Evolutionary conservation across 2,888 invertebrate species (phyloP).

Genomic region (Entomobrya multifasciata): DNA sequence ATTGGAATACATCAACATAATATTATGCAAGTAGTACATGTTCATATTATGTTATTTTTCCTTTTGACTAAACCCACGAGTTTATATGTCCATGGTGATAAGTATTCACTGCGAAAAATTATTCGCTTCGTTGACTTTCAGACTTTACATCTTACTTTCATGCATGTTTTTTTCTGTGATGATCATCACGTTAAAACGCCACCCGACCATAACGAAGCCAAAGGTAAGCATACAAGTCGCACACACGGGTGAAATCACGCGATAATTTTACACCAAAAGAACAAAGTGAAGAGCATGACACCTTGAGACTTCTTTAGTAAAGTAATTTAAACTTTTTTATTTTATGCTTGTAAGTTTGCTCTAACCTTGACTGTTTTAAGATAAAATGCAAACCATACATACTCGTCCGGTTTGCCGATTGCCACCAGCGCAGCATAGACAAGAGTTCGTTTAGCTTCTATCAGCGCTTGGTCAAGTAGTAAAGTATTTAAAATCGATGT

Average conservation of each 20-base stretch:
- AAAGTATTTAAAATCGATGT: conserved; percentile 26
- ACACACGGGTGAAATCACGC: conserved; percentile 35
- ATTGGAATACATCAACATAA: conserved; percentile 59
- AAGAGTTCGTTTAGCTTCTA: neutral
- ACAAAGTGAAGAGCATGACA: conserved; percentile 17
- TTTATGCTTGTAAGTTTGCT: no score
- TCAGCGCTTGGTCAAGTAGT: conserved; percentile 19
- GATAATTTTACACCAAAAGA: conserved; percentile 12
- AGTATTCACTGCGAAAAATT: conserved; percentile 57
- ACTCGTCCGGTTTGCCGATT: conserved; percentile 10
- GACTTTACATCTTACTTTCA: conserved; percentile 36
- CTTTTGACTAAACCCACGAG: neutral
- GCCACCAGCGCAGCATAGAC: neutral
- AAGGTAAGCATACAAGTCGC: neutral
- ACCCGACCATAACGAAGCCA: conserved; percentile 40
- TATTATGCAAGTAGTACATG: conserved; percentile 4
- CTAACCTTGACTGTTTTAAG: neutral
- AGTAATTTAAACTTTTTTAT: no score
- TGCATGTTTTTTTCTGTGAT: conserved; percentile 5
- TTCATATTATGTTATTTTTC: neutral
- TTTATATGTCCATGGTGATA: no score
- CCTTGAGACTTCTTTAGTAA: neutral
- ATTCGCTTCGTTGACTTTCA: conserved; percentile 56
- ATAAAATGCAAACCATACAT: neutral
- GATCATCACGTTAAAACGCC: conserved; percentile 37